phyloP scores from a whole-genome alignment of 2,113 vertebrate species.

The Puma concolor region DNA sequence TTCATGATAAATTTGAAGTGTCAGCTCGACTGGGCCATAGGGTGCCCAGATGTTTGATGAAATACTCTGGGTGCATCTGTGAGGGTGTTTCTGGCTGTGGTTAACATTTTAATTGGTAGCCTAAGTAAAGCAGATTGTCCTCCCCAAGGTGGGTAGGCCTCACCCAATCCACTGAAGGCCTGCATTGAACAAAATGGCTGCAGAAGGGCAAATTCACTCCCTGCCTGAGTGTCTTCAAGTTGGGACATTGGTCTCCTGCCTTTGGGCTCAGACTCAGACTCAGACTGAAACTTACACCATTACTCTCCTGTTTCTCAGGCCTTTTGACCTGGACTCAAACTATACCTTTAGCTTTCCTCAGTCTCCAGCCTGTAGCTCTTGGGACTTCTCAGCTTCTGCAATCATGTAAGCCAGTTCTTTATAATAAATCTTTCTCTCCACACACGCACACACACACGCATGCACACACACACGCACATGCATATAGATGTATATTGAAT shows the following conservation, averaged over 20 bases:
- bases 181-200: not conserved
- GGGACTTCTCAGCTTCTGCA: not conserved
- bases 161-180: not conserved
- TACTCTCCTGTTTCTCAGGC: not conserved
- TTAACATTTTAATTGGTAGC: not conserved
- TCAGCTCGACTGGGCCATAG: not conserved
- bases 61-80: not conserved
- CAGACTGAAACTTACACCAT: not conserved
- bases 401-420: not conserved
- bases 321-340: not conserved
- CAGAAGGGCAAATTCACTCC: not conserved
- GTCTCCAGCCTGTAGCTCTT: not conserved
- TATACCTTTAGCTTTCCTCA: not conserved
- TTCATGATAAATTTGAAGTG: not conserved
- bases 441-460: not conserved
- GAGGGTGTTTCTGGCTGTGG: not conserved
- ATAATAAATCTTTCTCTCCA: not conserved
- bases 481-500: not conserved
- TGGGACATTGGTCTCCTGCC: not conserved
- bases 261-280: not conserved
- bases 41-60: not conserved
- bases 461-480: not conserved
- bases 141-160: not conserved
- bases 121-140: not conserved
- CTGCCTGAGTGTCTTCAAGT: not conserved